Base-by-base conservation (phyloP, 1,140 invertebrate species). In the Eupristina koningsbergeri region DNA sequence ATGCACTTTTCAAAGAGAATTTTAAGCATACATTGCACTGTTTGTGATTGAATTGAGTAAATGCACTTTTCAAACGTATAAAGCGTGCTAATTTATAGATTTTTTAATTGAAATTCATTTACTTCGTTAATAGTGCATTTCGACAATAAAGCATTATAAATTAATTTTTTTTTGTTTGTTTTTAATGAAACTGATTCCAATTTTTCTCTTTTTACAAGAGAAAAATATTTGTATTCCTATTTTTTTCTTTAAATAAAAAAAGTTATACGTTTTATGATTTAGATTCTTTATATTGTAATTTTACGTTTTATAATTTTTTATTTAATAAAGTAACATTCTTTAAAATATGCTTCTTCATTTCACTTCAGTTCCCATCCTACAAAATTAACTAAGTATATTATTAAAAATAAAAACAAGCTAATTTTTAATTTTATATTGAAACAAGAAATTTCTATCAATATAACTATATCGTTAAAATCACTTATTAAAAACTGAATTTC, bases 271-370 rank as follows among this genome's bases (percentile, higher is more conserved):
- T 81, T 77, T 83, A 83, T 83, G 53, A 84, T 50, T 80, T 84
- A 84, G 58, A 84, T 80, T 69, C 83, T 84, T 80, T 84, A 80
- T 80, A 84, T 80, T 80, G 36, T 84, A 84, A 79, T 67, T 84
- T 79, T 84, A 80, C 53, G 31, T 84, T 84, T 47, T 61, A 34
- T 64, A 5, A 53, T 64, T 80, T 84, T 80, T 84, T 80, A 76
- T 80, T 61, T 58, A 84, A 84, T 84, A 84, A 84, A 84, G 58
- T 61, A 80, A 80, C 19, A 73, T 47, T 79, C 39, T 69, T 78
- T 36, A 50, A 77, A 29, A 64, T 26, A 47, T 80, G 22, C 41
- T 22, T 39, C 36, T 41, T 41, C 8, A 61, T 58, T 63, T 78
- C 45, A 22, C 50, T 41, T 53, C 7, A 31, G 36, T 0, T 29